Conservation (phyloP, 1,140 invertebrate genomes). For the Drosophila santomea region DNA sequence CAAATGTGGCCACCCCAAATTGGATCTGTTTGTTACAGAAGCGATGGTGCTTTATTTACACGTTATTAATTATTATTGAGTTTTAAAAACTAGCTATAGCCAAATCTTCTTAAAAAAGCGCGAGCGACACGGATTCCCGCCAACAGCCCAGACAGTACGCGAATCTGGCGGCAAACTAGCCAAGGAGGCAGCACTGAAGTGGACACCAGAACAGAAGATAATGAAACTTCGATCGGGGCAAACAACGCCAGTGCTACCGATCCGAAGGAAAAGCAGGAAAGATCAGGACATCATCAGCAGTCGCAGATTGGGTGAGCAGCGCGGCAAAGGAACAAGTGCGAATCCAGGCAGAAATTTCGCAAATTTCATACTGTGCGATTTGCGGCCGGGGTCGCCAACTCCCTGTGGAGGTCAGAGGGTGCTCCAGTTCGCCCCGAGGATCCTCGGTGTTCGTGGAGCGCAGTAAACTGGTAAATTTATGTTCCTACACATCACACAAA, state of each 20-base stretch:
- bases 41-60: too few species aligned
- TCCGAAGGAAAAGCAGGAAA: constrained; percentile 1
- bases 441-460: not conserved
- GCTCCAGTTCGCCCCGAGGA: constrained; percentile 1
- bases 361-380: not conserved
- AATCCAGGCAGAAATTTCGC: not conserved
- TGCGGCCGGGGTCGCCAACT: constrained; percentile 3
- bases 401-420: constrained; percentile 3
- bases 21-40: too few species aligned
- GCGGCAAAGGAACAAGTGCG: too few species aligned
- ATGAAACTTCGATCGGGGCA: constrained; percentile 25
- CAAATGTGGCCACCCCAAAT: too few species aligned
- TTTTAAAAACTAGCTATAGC: too few species aligned
- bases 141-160: not conserved
- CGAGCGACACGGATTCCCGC: not conserved
- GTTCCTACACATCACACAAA: not conserved
- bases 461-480: constrained; percentile 5
- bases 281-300: not conserved
- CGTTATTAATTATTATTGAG: not conserved
- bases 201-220: constrained; percentile 26
- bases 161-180: not conserved
- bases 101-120: too few species aligned
- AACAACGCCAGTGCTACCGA: constrained; percentile 16
- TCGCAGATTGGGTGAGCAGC: not conserved
- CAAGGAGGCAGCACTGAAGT: not conserved